Percentiles rank a stretch among this genome's conserved stretches.
These are phyloP conservation scores for Pollenia amentaria DNA, from an alignment of 2,888 invertebrate genomes.

Conservation along the genomic window DNA sequence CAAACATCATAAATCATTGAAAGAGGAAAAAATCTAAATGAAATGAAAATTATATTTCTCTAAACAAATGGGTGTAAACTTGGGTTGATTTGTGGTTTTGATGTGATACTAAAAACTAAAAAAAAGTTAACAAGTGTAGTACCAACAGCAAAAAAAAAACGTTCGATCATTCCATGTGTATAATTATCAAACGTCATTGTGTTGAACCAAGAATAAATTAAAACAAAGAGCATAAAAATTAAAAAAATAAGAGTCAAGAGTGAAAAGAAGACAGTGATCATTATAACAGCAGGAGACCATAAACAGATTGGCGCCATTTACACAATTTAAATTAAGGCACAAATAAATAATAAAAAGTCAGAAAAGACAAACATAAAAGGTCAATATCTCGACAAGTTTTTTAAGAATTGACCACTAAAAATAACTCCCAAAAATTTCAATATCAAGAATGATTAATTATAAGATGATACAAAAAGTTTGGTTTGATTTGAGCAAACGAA, in stretches of 20 bases:
- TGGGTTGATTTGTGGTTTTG: conserved; percentile 80
- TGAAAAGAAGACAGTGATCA: conserved; percentile 63
- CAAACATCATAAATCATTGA: conserved; percentile 77
- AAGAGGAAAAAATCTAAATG: conserved; percentile 28
- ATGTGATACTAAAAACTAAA: conserved; percentile 45
- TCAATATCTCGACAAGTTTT: conserved; percentile 19
- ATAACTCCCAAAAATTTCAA: conserved; percentile 27
- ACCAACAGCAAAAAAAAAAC: background rate
- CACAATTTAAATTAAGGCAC: conserved; percentile 64
- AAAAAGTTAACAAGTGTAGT: conserved; percentile 55
- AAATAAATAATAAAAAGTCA: conserved; percentile 33
- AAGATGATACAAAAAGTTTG: conserved; percentile 4
- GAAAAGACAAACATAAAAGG: conserved; percentile 12
- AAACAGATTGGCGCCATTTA: conserved; percentile 68
- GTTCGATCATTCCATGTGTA: conserved; percentile 24
- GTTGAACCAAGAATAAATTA: conserved; percentile 28
- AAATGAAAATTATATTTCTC: conserved; percentile 60
- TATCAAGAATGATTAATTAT: conserved; percentile 45
- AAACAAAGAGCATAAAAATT: conserved; percentile 12
- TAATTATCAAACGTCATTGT: conserved; percentile 68
- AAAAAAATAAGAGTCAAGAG: conserved; percentile 24
- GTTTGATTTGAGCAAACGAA: conserved; percentile 24
- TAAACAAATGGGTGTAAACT: conserved; percentile 77
- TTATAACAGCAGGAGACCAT: conserved; percentile 71
- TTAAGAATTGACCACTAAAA: conserved; percentile 10